Percentiles rank a stretch among this genome's conserved stretches.
These are phyloP conservation scores for Meganola albula DNA, from an alignment of 2,888 invertebrate species.

Conservation along the genomic window DNA sequence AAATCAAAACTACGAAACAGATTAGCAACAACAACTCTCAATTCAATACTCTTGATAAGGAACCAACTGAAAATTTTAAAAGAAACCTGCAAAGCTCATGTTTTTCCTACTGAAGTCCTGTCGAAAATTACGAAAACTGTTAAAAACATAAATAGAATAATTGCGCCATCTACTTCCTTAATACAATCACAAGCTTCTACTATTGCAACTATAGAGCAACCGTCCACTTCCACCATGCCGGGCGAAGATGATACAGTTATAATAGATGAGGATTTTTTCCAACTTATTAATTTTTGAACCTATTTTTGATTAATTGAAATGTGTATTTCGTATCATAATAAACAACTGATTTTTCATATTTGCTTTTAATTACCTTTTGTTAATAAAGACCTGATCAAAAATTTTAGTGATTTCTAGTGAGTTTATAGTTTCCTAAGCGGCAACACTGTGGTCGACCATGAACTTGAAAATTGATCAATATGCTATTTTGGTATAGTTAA, in stretches of 20 bases:
- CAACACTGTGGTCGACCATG: constrained; percentile 1
- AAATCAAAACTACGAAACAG: constrained; percentile 23
- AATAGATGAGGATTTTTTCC: constrained; percentile 6
- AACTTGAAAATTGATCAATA: no score
- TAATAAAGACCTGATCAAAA: neutral
- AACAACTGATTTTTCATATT: constrained; percentile 4
- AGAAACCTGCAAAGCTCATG: constrained; percentile 12
- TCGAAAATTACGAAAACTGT: constrained; percentile 10
- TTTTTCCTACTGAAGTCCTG: constrained; percentile 15
- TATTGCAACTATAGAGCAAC: constrained; percentile 7
- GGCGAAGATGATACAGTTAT: constrained; percentile 10
- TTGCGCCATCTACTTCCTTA: no score
- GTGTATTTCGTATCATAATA: no score
- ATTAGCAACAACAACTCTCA: constrained; percentile 14
- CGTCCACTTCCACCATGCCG: constrained; percentile 8
- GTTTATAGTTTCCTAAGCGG: neutral
- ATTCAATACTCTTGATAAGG: constrained; percentile 12
- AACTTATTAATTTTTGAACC: constrained; percentile 4
- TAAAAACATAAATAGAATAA: constrained; percentile 11
- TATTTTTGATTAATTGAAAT: constrained; percentile 3
- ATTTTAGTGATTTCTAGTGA: neutral
- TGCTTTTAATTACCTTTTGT: constrained; percentile 6
- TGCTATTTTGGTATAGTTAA: no score
- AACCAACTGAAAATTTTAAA: constrained; percentile 14
- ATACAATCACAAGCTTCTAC: no score